A percentile compares a stretch with the other conserved stretches of the same genome.
phyloP scores from a whole-genome alignment of 2,797 vertebrate genomes.

The Eulemur coronatus region DNA sequence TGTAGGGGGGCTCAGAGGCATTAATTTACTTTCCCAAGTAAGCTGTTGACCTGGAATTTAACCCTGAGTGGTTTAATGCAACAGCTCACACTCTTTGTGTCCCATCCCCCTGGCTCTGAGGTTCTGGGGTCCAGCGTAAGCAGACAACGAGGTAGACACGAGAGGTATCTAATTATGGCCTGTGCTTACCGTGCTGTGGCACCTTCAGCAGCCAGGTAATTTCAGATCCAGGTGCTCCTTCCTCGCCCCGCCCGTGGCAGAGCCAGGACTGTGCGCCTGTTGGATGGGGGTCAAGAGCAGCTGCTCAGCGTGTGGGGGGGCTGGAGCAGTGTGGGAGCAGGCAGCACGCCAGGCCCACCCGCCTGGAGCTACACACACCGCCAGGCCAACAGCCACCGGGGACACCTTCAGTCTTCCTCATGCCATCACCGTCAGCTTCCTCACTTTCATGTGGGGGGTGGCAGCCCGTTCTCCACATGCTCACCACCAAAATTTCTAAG shows the following conservation, averaged over 20 bases:
- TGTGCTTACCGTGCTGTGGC: background rate
- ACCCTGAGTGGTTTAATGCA: background rate
- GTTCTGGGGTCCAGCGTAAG: background rate
- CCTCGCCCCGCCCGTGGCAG: background rate
- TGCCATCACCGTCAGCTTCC: background rate
- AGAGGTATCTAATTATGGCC: background rate
- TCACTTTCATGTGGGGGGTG: background rate
- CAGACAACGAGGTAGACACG: rapidly evolving
- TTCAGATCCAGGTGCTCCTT: background rate
- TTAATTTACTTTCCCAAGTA: background rate
- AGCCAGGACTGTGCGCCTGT: background rate
- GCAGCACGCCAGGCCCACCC: background rate
- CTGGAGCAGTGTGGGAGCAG: background rate
- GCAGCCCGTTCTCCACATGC: background rate
- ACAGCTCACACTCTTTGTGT: background rate
- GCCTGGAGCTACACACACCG: rapidly evolving
- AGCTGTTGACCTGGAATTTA: background rate
- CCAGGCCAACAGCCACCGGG: background rate
- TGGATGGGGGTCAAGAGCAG: background rate
- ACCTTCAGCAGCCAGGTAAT: background rate
- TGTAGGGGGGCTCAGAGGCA: background rate
- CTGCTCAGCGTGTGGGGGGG: no score
- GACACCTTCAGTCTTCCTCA: background rate
- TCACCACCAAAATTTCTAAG: background rate
- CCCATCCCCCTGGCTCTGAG: background rate